Percentiles rank a stretch among this genome's conserved stretches.
Evolutionary conservation across 2,113 vertebrate genomes (phyloP).

Genomic region (Silurus glanis): DNA sequence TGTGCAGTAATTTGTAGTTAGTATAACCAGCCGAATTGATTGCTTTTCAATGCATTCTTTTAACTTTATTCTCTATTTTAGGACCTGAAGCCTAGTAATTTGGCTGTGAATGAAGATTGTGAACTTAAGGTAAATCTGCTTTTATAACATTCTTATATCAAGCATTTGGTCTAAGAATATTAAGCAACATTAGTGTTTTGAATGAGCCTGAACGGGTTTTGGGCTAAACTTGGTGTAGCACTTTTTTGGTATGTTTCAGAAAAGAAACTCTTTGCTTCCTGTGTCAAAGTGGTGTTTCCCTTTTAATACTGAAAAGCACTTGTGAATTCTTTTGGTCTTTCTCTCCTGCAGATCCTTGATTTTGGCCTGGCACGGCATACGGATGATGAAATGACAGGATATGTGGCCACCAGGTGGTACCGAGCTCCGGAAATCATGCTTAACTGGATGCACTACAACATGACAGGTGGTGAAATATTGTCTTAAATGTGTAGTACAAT

Average conservation of each 20-base stretch:
- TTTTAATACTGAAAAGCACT: background rate
- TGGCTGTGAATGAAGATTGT: conserved; percentile 98
- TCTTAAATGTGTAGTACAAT: background rate
- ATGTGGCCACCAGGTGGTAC: conserved; percentile 97
- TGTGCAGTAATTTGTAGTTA: background rate
- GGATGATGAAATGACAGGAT: conserved; percentile 97
- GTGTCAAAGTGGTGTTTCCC: background rate
- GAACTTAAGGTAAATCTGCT: conserved; percentile 85
- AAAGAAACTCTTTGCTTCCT: background rate
- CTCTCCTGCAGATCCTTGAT: conserved; percentile 85
- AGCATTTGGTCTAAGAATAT: background rate
- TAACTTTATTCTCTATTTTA: conserved; percentile 59
- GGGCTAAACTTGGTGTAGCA: background rate
- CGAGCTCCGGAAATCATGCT: conserved; percentile 98
- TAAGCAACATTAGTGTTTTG: background rate
- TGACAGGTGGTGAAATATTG: conserved; percentile 80
- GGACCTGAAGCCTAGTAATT: conserved; percentile 97
- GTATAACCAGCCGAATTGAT: background rate
- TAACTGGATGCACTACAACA: conserved; percentile 99
- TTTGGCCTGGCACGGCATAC: conserved; percentile 95
- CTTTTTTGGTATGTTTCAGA: background rate
- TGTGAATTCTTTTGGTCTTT: background rate
- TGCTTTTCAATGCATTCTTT: background rate
- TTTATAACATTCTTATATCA: background rate
- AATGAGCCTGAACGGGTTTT: background rate